These are phyloP conservation scores for Pimpla rufipes DNA, from an alignment of 2,888 invertebrate genomes.

Conservation along the genomic window DNA sequence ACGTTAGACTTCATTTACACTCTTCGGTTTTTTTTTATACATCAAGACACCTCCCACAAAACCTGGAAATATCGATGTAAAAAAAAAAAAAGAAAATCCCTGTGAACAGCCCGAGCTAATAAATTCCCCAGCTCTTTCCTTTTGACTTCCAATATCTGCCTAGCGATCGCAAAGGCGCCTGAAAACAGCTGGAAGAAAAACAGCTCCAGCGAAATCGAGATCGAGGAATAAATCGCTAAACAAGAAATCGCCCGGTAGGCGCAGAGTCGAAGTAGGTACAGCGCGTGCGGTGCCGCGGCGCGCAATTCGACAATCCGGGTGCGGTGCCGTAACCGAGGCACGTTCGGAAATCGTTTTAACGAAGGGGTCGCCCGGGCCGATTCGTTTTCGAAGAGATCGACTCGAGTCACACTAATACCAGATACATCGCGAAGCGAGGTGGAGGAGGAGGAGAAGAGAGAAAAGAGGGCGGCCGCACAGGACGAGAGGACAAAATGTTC, in stretches of 20 bases:
- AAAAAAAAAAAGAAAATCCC: too few relatives aligned
- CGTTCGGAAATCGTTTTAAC: constrained; percentile 72
- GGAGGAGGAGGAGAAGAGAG: constrained; percentile 19
- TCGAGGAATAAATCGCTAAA: constrained; percentile 21
- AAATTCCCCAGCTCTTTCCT: neutral
- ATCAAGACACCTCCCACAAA: too few relatives aligned
- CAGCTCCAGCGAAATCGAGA: constrained; percentile 52
- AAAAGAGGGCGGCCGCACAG: neutral
- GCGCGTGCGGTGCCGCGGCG: constrained; percentile 47
- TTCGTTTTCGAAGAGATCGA: constrained; percentile 67
- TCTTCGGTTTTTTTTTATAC: too few relatives aligned
- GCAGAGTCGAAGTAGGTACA: constrained; percentile 1
- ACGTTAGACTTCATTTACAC: too few relatives aligned
- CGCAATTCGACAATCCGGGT: constrained; percentile 67
- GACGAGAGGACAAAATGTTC: constrained; percentile 61
- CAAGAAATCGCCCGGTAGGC: constrained; percentile 2
- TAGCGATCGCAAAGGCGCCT: neutral
- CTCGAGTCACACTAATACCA: constrained; percentile 55
- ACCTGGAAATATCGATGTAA: neutral
- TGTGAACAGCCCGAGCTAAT: neutral
- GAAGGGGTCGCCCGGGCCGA: constrained; percentile 63
- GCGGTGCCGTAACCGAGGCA: constrained; percentile 67
- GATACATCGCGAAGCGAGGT: constrained; percentile 32
- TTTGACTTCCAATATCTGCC: neutral
- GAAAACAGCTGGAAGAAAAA: constrained; percentile 25